These are phyloP conservation scores for Seira musarum DNA, from an alignment of 2,888 invertebrate species.

Conservation along the genomic window DNA sequence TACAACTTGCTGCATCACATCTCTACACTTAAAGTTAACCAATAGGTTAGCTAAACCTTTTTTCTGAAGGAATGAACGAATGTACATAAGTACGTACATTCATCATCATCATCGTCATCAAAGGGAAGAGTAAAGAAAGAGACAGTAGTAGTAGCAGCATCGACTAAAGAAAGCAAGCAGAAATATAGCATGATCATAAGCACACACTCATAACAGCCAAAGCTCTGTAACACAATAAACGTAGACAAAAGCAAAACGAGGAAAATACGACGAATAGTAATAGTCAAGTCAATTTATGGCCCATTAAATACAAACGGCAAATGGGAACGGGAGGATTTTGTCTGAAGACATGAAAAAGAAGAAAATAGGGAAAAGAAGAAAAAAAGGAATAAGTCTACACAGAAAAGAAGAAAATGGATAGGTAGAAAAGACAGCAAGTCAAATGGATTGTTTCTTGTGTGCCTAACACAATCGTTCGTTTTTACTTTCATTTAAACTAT, in stretches of 20 bases:
- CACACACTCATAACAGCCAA: too few relatives aligned
- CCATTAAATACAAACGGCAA: conserved; percentile 63
- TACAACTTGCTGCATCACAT: too few relatives aligned
- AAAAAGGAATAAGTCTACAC: conserved; percentile 12
- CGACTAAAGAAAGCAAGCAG: neutral
- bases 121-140: too few relatives aligned
- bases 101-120: too few relatives aligned
- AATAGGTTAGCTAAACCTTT: neutral
- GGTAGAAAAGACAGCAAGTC: neutral
- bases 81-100: neutral
- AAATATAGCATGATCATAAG: neutral
- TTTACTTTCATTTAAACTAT: conserved; percentile 7
- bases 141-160: neutral
- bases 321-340: conserved; percentile 47
- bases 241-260: conserved; percentile 36
- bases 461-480: neutral
- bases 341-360: conserved; percentile 20
- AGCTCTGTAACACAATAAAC: too few relatives aligned
- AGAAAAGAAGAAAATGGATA: conserved; percentile 32
- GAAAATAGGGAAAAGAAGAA: conserved; percentile 26
- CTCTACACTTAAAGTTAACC: too few relatives aligned
- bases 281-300: conserved; percentile 60
- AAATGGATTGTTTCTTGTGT: conserved; percentile 17
- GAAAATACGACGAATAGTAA: conserved; percentile 50
- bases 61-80: neutral